Percentiles rank a stretch among this genome's conserved stretches.
Evolutionary conservation across 2,888 invertebrate genomes (phyloP).

Genomic region (Eulithis testata): DNA sequence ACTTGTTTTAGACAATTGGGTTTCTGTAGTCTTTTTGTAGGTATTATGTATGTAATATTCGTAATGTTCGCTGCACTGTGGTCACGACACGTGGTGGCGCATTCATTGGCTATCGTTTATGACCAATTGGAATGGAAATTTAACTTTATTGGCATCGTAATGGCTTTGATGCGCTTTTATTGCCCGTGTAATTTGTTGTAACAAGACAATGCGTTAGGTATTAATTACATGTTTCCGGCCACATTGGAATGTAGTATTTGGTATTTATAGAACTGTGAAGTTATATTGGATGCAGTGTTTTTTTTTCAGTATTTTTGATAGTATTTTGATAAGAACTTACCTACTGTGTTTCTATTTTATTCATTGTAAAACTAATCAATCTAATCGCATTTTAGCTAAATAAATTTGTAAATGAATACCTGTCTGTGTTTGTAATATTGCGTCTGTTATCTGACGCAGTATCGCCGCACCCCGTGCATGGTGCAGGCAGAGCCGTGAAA

Average conservation of each 20-base stretch:
- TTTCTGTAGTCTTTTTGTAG: no score
- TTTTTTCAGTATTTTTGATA: no score
- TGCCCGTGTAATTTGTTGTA: constrained; percentile 22
- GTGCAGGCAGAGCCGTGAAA: constrained; percentile 15
- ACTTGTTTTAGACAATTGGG: no score
- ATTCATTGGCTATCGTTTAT: constrained; percentile 25
- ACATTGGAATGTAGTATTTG: neutral
- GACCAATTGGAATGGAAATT: constrained; percentile 22
- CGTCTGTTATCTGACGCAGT: constrained; percentile 3
- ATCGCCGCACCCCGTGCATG: neutral
- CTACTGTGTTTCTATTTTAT: no score
- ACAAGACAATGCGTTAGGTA: constrained; percentile 20
- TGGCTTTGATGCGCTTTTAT: constrained; percentile 14
- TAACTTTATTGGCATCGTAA: constrained; percentile 24
- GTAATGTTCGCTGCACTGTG: constrained; percentile 6
- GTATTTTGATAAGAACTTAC: no score
- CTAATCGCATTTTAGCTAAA: no score
- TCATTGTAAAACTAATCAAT: no score
- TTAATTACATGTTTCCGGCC: constrained; percentile 19
- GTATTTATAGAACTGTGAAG: no score
- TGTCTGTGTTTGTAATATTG: no score
- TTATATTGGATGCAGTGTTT: no score
- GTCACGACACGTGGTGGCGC: constrained; percentile 13
- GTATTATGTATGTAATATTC: neutral
- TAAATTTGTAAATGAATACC: no score